Conservation (phyloP, 2,113 vertebrate genomes). For the Atlantisia rogersi region DNA sequence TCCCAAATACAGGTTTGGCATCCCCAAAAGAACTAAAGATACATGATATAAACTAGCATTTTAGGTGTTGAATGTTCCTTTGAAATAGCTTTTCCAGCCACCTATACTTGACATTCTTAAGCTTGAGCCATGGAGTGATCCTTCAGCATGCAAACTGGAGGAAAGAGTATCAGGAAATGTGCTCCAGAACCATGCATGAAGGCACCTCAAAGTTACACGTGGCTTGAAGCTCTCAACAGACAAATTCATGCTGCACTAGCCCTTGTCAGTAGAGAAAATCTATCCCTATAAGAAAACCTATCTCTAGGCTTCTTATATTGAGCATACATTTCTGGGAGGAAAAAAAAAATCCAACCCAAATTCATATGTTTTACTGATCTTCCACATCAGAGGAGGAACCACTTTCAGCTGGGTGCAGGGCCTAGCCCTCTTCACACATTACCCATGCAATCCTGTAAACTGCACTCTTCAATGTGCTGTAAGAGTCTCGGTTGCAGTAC, state of each 20-base stretch:
- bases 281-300: not conserved
- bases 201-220: not conserved
- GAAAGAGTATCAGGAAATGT: not conserved
- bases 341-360: not conserved
- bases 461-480: fast-evolving
- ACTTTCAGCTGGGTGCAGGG: not conserved
- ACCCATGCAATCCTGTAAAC: fast-evolving
- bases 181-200: not conserved
- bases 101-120: not conserved
- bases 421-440: not conserved
- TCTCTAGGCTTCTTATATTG: not conserved
- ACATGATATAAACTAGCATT: not conserved
- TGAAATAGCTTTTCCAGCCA: not conserved
- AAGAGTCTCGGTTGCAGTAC: not conserved
- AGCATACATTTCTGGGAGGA: not conserved
- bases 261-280: not conserved
- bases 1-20: not conserved
- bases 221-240: not conserved
- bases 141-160: not conserved
- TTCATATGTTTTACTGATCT: not conserved
- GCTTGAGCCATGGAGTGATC: not conserved
- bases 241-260: not conserved
- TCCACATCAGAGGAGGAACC: not conserved
- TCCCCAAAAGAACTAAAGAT: not conserved
- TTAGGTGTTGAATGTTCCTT: not conserved